Evolutionary conservation across 2,797 vertebrate species (phyloP), one percentile per base, ranked within the genome.

Genomic region (Premnoplex brunnescens): DNA sequence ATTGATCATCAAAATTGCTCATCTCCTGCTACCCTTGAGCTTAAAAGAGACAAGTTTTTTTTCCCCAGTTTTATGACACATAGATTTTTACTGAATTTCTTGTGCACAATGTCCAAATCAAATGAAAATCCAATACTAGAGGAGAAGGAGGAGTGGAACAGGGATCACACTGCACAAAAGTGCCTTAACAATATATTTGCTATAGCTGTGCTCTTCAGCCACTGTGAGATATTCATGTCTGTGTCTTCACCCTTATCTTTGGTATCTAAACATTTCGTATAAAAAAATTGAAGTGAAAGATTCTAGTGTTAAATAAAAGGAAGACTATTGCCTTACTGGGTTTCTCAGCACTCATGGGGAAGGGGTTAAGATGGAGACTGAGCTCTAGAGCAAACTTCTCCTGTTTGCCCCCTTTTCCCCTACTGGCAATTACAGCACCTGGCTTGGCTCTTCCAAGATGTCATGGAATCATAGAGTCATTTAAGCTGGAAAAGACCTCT

Each of bases 341-440:
- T 6, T 44, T 44, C 39, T 58, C n/a, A 73, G 36, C 30, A 9
- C 1, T 0, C 2, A 0, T 4, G 44, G 28, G 6, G 21, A 59
- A 71, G 0, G 7, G 6, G 2, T 3, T 66, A 37, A 58, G 44
- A 32, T 16, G 7, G 26, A 58, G 18, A 3, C 12, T 69, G 43
- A 46, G 49, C 15, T 63, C 63, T 24, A 41, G 8, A 41, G 9
- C n/a, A 26, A 27, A 28, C 11, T 73, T 43, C 19, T 71, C 7
- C 30, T 51, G 1, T 4, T 54, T 60, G 8, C 8, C 68, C 12
- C 14, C 0, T 63, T 62, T 66, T 58, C n/a, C 4, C 17, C 11
- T 62, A 0, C 32, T 59, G 55, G 12, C 30, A 30, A 3, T 4
- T 4, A 3, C 2, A 4, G 2, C 6, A 2, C 20, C n/a, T 75